phyloP scores from a whole-genome alignment of 2,888 invertebrate species.

The Drosophila cognata region DNA sequence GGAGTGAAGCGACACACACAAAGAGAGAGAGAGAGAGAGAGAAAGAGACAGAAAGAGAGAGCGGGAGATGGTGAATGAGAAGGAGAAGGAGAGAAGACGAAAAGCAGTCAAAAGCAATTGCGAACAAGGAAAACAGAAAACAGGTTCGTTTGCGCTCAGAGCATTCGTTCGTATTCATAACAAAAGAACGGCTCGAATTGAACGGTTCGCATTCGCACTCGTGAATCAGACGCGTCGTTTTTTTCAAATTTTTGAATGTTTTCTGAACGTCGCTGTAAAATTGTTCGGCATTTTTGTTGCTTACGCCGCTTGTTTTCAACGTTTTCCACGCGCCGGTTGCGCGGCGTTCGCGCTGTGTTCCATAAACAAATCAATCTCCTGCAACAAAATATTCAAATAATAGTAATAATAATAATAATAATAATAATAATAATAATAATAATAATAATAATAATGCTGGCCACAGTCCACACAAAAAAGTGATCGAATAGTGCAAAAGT shows the following conservation, averaged over 20 bases:
- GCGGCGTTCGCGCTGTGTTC: slow-evolving; percentile 60
- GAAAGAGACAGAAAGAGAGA: slow-evolving; percentile 26
- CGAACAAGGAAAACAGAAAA: slow-evolving; percentile 56
- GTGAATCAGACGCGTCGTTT: slow-evolving; percentile 54
- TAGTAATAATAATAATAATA: slow-evolving; percentile 21
- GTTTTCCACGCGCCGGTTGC: slow-evolving; percentile 53
- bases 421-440: slow-evolving; percentile 19
- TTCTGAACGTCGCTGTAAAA: slow-evolving; percentile 39
- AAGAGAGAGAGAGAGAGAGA: slow-evolving; percentile 17
- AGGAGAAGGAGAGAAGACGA: slow-evolving; percentile 13
- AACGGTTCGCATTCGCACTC: slow-evolving; percentile 83
- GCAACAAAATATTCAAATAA: slow-evolving; percentile 11
- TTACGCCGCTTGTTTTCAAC: slow-evolving; percentile 33
- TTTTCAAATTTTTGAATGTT: slow-evolving; percentile 55
- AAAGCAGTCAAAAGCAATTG: slow-evolving; percentile 28
- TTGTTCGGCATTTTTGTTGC: slow-evolving; percentile 46
- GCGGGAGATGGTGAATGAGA: slow-evolving; percentile 4
- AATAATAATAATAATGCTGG: slow-evolving; percentile 41
- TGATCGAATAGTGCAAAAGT: slow-evolving; percentile 50
- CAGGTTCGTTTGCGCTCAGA: slow-evolving; percentile 81
- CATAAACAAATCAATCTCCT: slow-evolving; percentile 48
- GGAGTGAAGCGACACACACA: slow-evolving; percentile 23
- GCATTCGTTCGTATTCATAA: slow-evolving; percentile 82
- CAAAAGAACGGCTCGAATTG: slow-evolving; percentile 85
- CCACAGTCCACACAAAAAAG: slow-evolving; percentile 23